Base-by-base conservation (phyloP, 2,113 vertebrate species). In the Lucifuga dentata region DNA sequence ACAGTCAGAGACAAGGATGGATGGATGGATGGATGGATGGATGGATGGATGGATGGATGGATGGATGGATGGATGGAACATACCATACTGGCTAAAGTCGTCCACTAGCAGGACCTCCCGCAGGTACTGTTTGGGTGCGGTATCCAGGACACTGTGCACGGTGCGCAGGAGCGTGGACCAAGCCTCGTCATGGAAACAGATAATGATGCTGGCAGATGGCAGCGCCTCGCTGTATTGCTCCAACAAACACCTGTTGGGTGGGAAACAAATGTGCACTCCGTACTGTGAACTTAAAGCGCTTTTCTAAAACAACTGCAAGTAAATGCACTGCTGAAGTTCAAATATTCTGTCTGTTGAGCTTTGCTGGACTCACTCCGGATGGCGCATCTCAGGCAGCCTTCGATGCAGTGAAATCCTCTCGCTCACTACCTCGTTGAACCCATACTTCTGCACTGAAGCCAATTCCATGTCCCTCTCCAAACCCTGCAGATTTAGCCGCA, bases 101-200 rank as follows among this genome's bases (percentile, higher is more conserved):
- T 98, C 96, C 0, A 98, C 93, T 5, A 98, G 86, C 71, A 97
- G 93, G 15, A 97, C 83, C 83, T 97, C 95, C 61, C 90, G 92
- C 50, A 97, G 92, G 24, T 86, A 67, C 39, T 74, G 75, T 68
- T 68, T 91, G 2, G 95, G 93, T 1, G 85, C 89, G 0, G 94
- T 96, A 65, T 92, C 86, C 29, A 96, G 91, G 56, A 97, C 85
- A 66, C 95, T 97, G 82, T 95, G 95, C 44, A 96, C 90, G 0
- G 95, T 96, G 80, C 95, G 92, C 80, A 97, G 85, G 35, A 98
- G 91, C 32, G 93, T 93, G 71, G 95, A 92, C 95, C 94, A 95
- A 61, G 92, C 92, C 85, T 96, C 95, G 0, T 96, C 86, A 1
- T 94, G 94, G 87, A 97, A 96, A 72, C 94, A 95, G 80, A 97